Percentiles rank a stretch among this genome's conserved stretches.
Conservation (phyloP, 35 echinoderm and acorn worm species). For the Apostichopus parvimensis region DNA sequence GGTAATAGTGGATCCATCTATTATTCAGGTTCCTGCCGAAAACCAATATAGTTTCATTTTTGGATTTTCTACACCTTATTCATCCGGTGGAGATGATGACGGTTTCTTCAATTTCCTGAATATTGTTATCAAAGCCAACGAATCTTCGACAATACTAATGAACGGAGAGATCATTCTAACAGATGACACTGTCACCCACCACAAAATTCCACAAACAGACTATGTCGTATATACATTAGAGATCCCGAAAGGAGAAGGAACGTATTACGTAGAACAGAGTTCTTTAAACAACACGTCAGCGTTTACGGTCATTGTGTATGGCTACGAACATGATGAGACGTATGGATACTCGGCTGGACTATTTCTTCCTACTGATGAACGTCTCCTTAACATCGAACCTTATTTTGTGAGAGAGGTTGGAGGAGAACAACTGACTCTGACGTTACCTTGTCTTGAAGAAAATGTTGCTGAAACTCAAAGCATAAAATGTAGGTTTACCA, state of each 20-base stretch:
- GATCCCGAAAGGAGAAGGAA: constrained; percentile 54
- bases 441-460: constrained; percentile 58
- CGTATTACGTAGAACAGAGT: constrained; percentile 73
- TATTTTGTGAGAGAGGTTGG: constrained; percentile 67
- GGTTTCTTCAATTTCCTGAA: constrained; percentile 67
- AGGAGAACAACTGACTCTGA: constrained; percentile 54
- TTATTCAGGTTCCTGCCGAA: constrained; percentile 62
- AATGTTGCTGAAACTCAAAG: neutral
- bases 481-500: constrained; percentile 45
- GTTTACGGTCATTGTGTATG: constrained; percentile 71
- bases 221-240: constrained; percentile 1
- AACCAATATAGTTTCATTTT: constrained; percentile 64
- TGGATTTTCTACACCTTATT: constrained; percentile 67
- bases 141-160: constrained; percentile 34
- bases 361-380: constrained; percentile 60
- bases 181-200: neutral
- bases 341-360: constrained; percentile 70
- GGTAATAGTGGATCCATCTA: constrained; percentile 30
- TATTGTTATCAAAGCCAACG: constrained; percentile 49
- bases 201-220: constrained; percentile 21
- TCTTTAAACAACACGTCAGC: neutral
- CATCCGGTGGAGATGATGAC: constrained; percentile 28
- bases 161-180: constrained; percentile 8
- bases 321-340: constrained; percentile 57
- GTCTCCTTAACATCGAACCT: constrained; percentile 52